Evolutionary conservation across 2,113 vertebrate species (phyloP).

Genomic region (Pterophyllum scalare): DNA sequence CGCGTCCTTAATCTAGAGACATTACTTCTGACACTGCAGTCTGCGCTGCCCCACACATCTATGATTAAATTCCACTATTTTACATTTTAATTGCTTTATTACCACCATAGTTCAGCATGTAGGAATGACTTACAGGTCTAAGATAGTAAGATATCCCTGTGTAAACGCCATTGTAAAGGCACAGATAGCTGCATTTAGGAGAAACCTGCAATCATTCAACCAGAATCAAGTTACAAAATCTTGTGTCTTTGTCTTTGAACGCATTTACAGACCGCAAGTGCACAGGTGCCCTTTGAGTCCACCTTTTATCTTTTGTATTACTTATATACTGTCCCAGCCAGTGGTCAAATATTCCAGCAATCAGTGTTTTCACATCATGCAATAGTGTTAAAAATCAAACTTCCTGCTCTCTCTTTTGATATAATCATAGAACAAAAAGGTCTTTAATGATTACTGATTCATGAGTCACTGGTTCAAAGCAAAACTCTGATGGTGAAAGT

Average conservation of each 20-base stretch:
- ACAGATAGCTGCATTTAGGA: slow-evolving; percentile 15
- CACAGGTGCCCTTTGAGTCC: neutral
- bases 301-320: neutral
- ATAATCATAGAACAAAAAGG: neutral
- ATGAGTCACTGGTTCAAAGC: neutral
- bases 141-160: slow-evolving; percentile 31
- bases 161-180: slow-evolving; percentile 33
- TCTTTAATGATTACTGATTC: neutral
- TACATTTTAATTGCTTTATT: slow-evolving; percentile 77
- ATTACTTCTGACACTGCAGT: slow-evolving; percentile 64
- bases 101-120: slow-evolving; percentile 58
- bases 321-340: neutral
- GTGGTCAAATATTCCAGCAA: neutral
- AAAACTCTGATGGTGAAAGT: neutral
- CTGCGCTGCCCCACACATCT: slow-evolving; percentile 56
- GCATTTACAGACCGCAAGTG: neutral
- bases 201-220: slow-evolving; percentile 15
- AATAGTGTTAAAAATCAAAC: neutral
- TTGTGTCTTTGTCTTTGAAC: neutral
- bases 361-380: neutral
- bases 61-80: slow-evolving; percentile 74
- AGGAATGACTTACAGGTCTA: slow-evolving; percentile 48
- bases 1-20: slow-evolving; percentile 60
- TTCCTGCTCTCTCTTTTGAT: neutral
- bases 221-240: slow-evolving; percentile 4